Conservation (phyloP, 2,113 vertebrate species). For the Cyprinus carpio region DNA sequence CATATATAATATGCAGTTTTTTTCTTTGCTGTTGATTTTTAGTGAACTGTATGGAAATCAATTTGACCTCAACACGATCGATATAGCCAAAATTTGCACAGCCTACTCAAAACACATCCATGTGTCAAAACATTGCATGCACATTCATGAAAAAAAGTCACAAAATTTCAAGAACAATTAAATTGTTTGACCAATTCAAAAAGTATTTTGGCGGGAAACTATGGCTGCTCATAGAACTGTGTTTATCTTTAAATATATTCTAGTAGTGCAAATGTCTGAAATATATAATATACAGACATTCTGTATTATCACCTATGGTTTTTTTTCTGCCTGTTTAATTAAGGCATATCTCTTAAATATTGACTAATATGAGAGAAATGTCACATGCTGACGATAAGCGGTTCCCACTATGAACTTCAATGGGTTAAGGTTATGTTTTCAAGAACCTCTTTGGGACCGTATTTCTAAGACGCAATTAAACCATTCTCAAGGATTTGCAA, state of each 20-base stretch:
- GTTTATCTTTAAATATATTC: neutral
- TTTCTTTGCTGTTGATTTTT: neutral
- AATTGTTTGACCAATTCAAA: neutral
- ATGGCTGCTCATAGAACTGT: neutral
- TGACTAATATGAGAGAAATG: neutral
- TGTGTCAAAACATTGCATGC: neutral
- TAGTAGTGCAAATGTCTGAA: neutral
- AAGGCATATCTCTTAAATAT: conserved; percentile 12
- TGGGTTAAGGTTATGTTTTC: conserved; percentile 68
- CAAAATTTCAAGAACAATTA: neutral
- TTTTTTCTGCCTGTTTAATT: conserved; percentile 22
- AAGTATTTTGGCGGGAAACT: neutral
- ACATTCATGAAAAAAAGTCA: neutral
- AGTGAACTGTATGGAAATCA: neutral
- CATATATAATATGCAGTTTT: neutral
- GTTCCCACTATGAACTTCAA: conserved; percentile 42
- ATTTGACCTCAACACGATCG: neutral
- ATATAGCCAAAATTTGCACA: neutral
- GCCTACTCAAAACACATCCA: no score
- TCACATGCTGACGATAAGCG: conserved; percentile 26
- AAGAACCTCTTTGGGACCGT: conserved; percentile 52
- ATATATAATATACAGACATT: neutral
- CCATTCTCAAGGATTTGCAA: conserved; percentile 67
- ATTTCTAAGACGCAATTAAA: conserved; percentile 64
- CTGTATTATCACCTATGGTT: conserved; percentile 4